Percentiles rank a stretch among this genome's conserved stretches.
Conservation (phyloP, 2,797 vertebrate species). For the Arctocebus calabarensis region DNA sequence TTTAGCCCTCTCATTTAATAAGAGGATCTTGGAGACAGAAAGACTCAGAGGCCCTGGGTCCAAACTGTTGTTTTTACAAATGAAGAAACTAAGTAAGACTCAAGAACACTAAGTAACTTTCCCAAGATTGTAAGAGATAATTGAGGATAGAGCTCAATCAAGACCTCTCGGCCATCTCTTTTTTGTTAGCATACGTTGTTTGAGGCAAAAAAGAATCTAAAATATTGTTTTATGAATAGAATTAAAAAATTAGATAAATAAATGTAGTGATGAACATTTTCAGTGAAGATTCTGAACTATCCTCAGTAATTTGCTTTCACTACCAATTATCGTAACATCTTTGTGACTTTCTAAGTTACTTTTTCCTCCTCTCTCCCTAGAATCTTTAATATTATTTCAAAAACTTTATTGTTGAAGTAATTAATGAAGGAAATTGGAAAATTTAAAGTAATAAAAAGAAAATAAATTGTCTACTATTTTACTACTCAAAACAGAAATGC, state of each 20-base stretch:
- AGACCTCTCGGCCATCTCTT: neutral
- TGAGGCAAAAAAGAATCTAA: neutral
- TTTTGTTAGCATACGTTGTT: neutral
- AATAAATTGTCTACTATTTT: neutral
- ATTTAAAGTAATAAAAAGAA: neutral
- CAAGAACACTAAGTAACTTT: neutral
- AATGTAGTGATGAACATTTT: neutral
- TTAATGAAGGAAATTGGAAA: neutral
- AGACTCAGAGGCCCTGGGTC: neutral
- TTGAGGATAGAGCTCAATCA: neutral
- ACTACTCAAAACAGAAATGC: neutral
- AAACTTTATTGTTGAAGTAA: neutral
- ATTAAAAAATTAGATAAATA: neutral
- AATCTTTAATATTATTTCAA: neutral
- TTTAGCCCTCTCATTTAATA: conserved; percentile 10
- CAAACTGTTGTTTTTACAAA: neutral
- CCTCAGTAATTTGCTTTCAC: neutral
- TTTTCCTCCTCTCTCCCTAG: neutral
- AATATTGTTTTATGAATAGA: neutral
- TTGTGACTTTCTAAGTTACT: neutral
- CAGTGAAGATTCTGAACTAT: neutral
- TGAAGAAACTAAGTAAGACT: neutral
- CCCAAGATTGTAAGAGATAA: neutral
- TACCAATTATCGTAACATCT: neutral
- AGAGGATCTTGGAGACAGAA: neutral